Evolutionary conservation across 1,140 invertebrate species (phyloP).

Genomic region (Helicoverpa zea): DNA sequence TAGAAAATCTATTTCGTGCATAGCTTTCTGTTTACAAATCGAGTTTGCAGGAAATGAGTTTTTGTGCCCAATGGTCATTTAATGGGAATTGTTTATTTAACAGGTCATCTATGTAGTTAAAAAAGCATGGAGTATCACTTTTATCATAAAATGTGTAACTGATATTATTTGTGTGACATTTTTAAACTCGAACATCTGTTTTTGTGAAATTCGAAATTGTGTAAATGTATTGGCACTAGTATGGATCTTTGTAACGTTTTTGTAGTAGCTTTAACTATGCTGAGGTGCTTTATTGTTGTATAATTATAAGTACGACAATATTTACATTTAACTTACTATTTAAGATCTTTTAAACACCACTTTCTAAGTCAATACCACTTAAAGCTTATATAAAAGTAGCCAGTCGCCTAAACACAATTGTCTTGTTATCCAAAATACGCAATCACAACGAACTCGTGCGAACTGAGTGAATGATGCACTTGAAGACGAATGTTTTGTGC

Average conservation of each 20-base stretch:
- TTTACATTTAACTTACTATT: conserved; percentile 17
- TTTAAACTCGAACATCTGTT: too few species aligned
- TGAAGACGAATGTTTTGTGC: conserved; percentile 64
- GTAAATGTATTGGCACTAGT: not conserved
- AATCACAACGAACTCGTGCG: conserved; percentile 69
- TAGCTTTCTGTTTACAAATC: too few species aligned
- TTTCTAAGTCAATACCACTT: conserved; percentile 10
- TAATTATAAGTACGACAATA: not conserved
- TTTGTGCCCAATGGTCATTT: too few species aligned
- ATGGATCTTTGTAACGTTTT: not conserved
- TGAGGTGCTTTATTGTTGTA: conserved; percentile 13
- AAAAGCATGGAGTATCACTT: too few species aligned
- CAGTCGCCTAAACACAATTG: not conserved
- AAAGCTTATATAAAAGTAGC: not conserved
- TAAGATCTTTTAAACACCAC: not conserved
- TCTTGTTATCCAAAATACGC: conserved; percentile 63
- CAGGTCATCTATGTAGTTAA: too few species aligned
- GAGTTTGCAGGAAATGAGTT: too few species aligned
- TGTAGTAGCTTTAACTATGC: not conserved
- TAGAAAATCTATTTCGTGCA: too few species aligned
- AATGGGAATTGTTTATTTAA: too few species aligned
- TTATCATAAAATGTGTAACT: too few species aligned
- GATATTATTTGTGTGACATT: too few species aligned
- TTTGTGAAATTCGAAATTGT: too few species aligned
- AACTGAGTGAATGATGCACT: conserved; percentile 64